These are phyloP conservation scores for Macrocentrus cingulum DNA, from an alignment of 1,140 invertebrate species.

Conservation along the genomic window DNA sequence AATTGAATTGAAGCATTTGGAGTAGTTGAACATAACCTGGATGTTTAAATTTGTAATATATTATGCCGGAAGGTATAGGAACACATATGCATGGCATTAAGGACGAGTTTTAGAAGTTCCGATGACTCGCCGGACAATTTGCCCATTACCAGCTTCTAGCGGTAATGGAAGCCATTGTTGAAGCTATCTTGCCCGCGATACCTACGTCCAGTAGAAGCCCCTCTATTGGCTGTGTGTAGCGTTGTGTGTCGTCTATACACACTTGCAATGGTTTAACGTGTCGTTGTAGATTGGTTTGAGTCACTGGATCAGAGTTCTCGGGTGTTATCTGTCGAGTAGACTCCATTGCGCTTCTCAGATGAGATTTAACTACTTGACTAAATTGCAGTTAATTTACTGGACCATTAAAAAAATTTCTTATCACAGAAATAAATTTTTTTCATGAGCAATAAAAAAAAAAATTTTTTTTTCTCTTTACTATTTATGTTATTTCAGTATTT, in stretches of 20 bases:
- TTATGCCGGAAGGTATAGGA: no score
- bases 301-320: slow-evolving; percentile 33
- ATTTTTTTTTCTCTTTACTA: no score
- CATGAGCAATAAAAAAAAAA: no score
- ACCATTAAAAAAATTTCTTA: no score
- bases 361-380: slow-evolving; percentile 53
- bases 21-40: background rate
- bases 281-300: background rate
- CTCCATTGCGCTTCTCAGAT: slow-evolving; percentile 50
- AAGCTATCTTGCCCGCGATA: slow-evolving; percentile 53
- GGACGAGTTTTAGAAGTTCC: slow-evolving; percentile 41
- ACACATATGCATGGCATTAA: no score
- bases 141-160: slow-evolving; percentile 51
- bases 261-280: background rate
- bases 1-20: no score
- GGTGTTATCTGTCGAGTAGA: slow-evolving; percentile 41
- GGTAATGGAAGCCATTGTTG: slow-evolving; percentile 57
- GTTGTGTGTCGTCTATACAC: slow-evolving; percentile 14
- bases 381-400: slow-evolving; percentile 41
- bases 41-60: background rate
- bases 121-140: slow-evolving; percentile 54
- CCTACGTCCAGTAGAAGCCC: slow-evolving; percentile 28
- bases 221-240: background rate
- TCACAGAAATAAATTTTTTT: no score
- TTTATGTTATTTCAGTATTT: no score